These are phyloP conservation scores for Climacteris rufus DNA, from an alignment of 2,113 vertebrate genomes.

Conservation along the genomic window DNA sequence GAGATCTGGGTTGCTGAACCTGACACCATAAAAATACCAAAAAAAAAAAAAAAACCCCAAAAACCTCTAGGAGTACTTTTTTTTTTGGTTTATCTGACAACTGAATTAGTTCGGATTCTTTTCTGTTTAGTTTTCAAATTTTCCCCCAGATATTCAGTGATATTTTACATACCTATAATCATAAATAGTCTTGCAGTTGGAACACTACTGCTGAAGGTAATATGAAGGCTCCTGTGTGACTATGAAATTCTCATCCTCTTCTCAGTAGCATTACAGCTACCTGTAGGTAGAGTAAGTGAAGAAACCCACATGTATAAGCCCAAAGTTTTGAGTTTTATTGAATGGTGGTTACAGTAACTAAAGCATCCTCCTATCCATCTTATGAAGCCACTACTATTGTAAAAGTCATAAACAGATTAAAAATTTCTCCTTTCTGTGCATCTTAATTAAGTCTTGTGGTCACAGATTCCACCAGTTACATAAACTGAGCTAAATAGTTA, in stretches of 20 bases:
- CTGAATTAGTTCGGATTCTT: neutral
- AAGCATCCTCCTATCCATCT: neutral
- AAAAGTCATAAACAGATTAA: neutral
- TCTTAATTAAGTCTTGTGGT: neutral
- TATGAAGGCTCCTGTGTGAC: neutral
- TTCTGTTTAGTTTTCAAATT: neutral
- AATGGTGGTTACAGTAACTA: neutral
- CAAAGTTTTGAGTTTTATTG: neutral
- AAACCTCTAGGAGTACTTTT: neutral
- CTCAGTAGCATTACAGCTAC: neutral
- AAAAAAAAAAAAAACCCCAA: no score
- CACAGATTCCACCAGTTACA: neutral
- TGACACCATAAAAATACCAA: neutral
- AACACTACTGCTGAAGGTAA: neutral
- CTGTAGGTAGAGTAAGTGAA: neutral
- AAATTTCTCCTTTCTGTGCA: neutral
- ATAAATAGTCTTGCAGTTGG: neutral
- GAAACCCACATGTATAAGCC: fast-evolving
- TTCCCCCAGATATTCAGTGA: neutral
- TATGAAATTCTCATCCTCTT: neutral
- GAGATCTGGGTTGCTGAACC: neutral
- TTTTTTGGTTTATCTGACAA: neutral
- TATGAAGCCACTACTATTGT: neutral
- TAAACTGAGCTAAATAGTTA: slow-evolving; percentile 9
- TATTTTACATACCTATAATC: neutral